A percentile compares a stretch with the other conserved stretches of the same genome.
phyloP scores from a whole-genome alignment of 2,797 vertebrate genomes.

The Halcyon badia region DNA sequence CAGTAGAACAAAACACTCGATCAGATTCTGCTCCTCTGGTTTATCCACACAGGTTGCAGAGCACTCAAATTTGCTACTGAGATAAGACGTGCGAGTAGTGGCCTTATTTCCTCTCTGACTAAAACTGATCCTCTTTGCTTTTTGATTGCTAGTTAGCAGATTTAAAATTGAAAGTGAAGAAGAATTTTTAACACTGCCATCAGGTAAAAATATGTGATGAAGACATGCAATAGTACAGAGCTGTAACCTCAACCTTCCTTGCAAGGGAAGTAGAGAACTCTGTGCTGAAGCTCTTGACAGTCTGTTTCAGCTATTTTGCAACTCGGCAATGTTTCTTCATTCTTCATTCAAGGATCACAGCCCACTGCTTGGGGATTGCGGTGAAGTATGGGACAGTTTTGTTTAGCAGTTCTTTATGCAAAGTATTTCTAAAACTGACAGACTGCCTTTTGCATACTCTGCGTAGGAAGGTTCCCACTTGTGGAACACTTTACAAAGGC shows the following conservation, averaged over 20 bases:
- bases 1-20: not conserved
- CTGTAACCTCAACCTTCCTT: not conserved
- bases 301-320: slow-evolving; percentile 30
- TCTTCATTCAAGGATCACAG: not conserved
- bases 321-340: not conserved
- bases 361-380: not conserved
- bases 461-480: not conserved
- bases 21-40: not conserved
- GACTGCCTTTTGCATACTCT: not conserved
- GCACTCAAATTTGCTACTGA: not conserved
- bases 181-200: not conserved
- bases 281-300: not conserved
- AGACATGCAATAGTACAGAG: not conserved
- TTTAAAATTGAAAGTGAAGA: not conserved
- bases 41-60: not conserved
- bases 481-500: not conserved
- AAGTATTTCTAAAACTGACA: not conserved
- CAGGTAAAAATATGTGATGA: not conserved
- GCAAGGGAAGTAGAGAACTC: not conserved
- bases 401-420: not conserved
- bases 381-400: not conserved
- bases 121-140: not conserved
- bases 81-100: not conserved
- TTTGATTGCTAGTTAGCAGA: not conserved
- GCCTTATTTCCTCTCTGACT: not conserved